Evolutionary conservation across 1,140 invertebrate species (phyloP).

Genomic region (Pseudobourletiella spinata): DNA sequence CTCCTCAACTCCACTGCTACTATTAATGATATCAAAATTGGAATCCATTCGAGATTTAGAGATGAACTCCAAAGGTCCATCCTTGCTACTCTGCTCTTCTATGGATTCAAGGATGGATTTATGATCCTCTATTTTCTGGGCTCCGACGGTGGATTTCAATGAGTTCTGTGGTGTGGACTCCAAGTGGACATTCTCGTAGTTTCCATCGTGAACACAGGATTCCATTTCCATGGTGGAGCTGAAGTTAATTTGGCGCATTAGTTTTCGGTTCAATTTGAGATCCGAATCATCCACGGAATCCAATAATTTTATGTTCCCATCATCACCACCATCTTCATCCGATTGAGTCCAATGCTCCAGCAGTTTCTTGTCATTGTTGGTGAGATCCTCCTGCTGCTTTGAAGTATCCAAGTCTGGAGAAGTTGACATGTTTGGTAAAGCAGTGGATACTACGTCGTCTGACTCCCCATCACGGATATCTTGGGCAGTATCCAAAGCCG

Average conservation of each 20-base stretch:
- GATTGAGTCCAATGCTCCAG: no score
- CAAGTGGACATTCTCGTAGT: slow-evolving; percentile 57
- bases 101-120: slow-evolving; percentile 22
- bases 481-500: no score
- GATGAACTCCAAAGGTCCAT: slow-evolving; percentile 56
- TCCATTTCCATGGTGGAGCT: slow-evolving; percentile 51
- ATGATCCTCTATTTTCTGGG: no score
- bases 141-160: no score
- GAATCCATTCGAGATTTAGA: slow-evolving; percentile 54
- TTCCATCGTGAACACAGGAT: slow-evolving; percentile 51
- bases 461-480: no score
- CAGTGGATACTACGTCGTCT: slow-evolving; percentile 15
- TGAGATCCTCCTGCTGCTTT: slow-evolving; percentile 8
- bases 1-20: no score
- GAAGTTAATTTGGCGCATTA: slow-evolving; percentile 49
- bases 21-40: no score
- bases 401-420: slow-evolving; percentile 1
- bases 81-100: slow-evolving; percentile 46
- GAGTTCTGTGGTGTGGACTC: slow-evolving; percentile 34
- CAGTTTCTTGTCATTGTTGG: no score
- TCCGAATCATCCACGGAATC: not conserved
- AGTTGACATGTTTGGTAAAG: no score
- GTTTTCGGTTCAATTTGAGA: no score
- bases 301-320: no score
- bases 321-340: no score